phyloP scores from a whole-genome alignment of 2,888 invertebrate genomes.

The Epistrophe grossulariae region DNA sequence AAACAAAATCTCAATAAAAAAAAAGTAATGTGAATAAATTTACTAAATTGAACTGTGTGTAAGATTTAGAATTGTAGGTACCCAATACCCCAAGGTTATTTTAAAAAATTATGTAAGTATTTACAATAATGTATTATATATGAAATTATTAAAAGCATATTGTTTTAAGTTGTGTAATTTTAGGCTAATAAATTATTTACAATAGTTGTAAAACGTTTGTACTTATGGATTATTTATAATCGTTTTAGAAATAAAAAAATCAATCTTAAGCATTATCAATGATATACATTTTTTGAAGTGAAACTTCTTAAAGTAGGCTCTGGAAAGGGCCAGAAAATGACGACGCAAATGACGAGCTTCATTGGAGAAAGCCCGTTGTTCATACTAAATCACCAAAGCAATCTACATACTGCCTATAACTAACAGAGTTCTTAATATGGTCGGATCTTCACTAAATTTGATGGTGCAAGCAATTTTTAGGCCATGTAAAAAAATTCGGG shows the following conservation, averaged over 20 bases:
- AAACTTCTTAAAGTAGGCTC: too few species aligned
- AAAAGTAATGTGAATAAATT: constrained; percentile 55
- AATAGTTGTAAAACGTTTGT: constrained; percentile 73
- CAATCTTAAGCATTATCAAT: constrained; percentile 31
- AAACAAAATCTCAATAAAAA: constrained; percentile 28
- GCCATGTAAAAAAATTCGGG: too few species aligned
- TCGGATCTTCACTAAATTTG: too few species aligned
- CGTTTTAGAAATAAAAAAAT: constrained; percentile 72
- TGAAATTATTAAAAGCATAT: constrained; percentile 40
- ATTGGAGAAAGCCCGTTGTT: too few species aligned
- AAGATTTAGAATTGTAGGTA: constrained; percentile 38
- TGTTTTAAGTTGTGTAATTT: constrained; percentile 68
- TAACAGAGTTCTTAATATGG: too few species aligned
- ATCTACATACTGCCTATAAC: too few species aligned
- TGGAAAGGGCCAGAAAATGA: too few species aligned
- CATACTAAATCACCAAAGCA: too few species aligned
- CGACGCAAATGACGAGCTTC: too few species aligned
- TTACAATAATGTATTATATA: constrained; percentile 57
- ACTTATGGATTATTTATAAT: constrained; percentile 75
- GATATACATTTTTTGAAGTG: too few species aligned
- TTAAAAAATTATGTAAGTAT: constrained; percentile 53
- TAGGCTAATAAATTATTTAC: constrained; percentile 75
- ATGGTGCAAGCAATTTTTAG: too few species aligned
- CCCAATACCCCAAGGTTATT: constrained; percentile 36
- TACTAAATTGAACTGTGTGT: constrained; percentile 51